Base-by-base conservation (phyloP, 2,888 invertebrate species). In the Orgyia antiqua region DNA sequence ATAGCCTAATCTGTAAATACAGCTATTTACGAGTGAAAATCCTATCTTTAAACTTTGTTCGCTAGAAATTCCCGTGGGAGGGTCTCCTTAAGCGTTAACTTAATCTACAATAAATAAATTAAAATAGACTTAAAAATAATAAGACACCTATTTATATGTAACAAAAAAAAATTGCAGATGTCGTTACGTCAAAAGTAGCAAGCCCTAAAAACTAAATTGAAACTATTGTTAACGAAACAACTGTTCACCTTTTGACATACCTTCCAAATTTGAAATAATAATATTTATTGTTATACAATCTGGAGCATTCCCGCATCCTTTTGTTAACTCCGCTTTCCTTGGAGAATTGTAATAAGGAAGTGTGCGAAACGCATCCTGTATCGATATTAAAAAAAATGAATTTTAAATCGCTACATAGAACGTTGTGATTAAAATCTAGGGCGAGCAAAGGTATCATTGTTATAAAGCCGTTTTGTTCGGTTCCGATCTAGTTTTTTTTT, bases 201-300 rank as follows among this genome's bases (percentile, higher is more conserved):
- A 44, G 55, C 67, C 68, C 66, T 67, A 52, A 32, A 44, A 41
- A 45, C 51, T 37, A 63, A 71, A 70, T 67, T 58, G 58, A 51
- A 58, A 45, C 58, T 46, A 79, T 79, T 80, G 78, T 83, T 66
- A 52, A 42, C 52, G 18, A 36, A 59, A 68, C 75, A 71, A 74
- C 71, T 58, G 60, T 39, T 46, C 51, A 53, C 51, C 55, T 58
- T 58, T 48, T 49, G 55, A 51, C 52, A 56, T 52, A 42, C 51
- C 50, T 51, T 52, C 47, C 39, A 51, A 66, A 70, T 66, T 58
- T 67, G 62, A 60, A 68, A 62, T 73, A 76, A 78, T 71, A 78
- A 75, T 73, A 74, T 51, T 51, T 55, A 75, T 77, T 72, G 73
- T 75, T 66, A 71, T 72, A 61, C 71, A 74, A 82, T 82, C 70